phyloP scores from a whole-genome alignment of 1,140 invertebrate species.

The Orchestia grillus region DNA sequence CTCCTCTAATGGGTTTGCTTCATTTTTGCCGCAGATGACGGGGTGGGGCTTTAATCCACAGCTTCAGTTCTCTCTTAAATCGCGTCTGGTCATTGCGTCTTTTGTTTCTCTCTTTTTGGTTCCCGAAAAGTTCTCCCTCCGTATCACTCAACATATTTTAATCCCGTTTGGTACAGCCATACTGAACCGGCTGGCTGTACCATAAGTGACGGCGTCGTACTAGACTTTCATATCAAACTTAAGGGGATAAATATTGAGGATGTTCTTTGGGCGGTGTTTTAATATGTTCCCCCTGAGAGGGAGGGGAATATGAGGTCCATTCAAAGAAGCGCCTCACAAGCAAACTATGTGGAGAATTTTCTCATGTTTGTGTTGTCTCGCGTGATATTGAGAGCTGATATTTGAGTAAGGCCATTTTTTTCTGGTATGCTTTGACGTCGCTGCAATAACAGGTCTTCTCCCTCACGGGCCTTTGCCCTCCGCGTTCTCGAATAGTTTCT shows the following conservation, averaged over 20 bases:
- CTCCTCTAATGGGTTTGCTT: not conserved
- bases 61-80: not conserved
- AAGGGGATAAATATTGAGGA: not conserved
- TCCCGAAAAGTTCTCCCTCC: not conserved
- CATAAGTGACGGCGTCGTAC: not conserved
- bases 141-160: not conserved
- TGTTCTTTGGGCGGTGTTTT: not conserved
- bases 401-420: not conserved
- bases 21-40: not conserved
- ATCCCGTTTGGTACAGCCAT: not conserved
- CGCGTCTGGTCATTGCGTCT: not conserved
- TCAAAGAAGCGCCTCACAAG: constrained; percentile 21
- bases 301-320: constrained; percentile 49
- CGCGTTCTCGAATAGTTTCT: not conserved
- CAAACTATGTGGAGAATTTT: constrained; percentile 39
- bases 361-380: constrained; percentile 14
- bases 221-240: not conserved
- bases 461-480: not conserved
- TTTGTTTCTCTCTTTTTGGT: not conserved
- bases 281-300: not conserved
- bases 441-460: constrained; percentile 5
- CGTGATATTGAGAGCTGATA: constrained; percentile 35
- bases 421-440: constrained; percentile 40
- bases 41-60: not conserved
- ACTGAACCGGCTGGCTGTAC: not conserved